phyloP scores from a whole-genome alignment of 2,888 invertebrate species.

The Cheiracanthium punctorium region DNA sequence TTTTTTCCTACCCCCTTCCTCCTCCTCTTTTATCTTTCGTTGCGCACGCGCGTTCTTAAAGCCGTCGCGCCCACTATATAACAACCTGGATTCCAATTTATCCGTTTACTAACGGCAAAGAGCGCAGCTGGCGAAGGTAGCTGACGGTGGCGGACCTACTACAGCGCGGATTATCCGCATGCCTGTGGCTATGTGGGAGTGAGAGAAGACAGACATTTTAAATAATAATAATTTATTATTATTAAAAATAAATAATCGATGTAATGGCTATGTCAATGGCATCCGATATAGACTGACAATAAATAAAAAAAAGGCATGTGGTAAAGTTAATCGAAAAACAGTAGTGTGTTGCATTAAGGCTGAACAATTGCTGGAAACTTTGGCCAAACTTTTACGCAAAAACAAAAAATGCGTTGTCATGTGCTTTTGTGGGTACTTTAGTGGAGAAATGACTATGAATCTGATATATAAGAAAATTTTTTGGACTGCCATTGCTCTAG shows the following conservation, averaged over 20 bases:
- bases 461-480: slow-evolving; percentile 2
- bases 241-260: background rate
- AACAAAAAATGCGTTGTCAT: background rate
- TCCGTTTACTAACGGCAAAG: slow-evolving; percentile 56
- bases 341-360: too few relatives aligned
- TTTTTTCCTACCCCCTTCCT: background rate
- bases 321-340: too few relatives aligned
- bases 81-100: slow-evolving; percentile 56
- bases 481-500: slow-evolving; percentile 21
- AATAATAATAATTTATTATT: too few relatives aligned
- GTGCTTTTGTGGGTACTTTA: slow-evolving; percentile 28
- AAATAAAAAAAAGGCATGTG: too few relatives aligned
- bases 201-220: background rate
- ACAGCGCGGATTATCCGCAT: slow-evolving; percentile 4
- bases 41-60: slow-evolving; percentile 51
- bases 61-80: slow-evolving; percentile 65
- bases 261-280: background rate
- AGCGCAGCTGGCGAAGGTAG: slow-evolving; percentile 32
- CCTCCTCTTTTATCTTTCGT: background rate
- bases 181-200: background rate
- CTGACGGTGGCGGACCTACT: background rate
- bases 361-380: too few relatives aligned
- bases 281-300: background rate
- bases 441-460: slow-evolving; percentile 33
- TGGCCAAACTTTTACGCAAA: background rate